Base-by-base conservation (phyloP, 35 echinoderm and acorn worm species). In the Patiria miniata region DNA sequence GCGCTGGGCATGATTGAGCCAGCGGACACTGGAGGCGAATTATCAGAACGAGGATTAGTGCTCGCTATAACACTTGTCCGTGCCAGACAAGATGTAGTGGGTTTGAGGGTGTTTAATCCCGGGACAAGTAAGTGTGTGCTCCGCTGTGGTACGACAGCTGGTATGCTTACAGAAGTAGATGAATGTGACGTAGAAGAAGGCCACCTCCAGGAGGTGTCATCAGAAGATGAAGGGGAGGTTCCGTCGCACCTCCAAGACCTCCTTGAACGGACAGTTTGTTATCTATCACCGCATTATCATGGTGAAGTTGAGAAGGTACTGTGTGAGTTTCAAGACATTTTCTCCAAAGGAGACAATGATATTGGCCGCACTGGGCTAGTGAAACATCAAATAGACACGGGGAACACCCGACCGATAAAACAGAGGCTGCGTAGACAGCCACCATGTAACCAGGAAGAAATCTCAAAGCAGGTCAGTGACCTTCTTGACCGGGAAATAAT, bases 321-420 rank as follows among this genome's bases (percentile, higher is more conserved):
- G n/a, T n/a, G n/a, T n/a, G n/a, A n/a, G n/a, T n/a, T n/a, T n/a
- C n/a, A n/a, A n/a, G n/a, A n/a, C n/a, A n/a, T n/a, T n/a, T n/a
- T n/a, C n/a, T n/a, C n/a, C n/a, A n/a, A 68, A 61, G 57, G 79
- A 29, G 61, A 83, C n/a, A 28, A 21, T 39, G 87, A 89, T 44
- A 51, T 83, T 18, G 88, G 88, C 10, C 8, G 40, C 8, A 83
- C 88, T 1, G 36, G 40, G 15, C 7, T 83, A n/a, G 80, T 84
- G 5, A 83, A 83, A 39, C 88, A 90, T 54, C 2, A 2, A 28
- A 90, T 90, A 44, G 39, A n/a, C n/a, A n/a, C n/a, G n/a, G n/a
- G n/a, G n/a, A n/a, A n/a, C n/a, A n/a, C n/a, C n/a, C n/a, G n/a
- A 78, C 88, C 88, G 5, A 90, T 83, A 1, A 51, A 44, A 52